These are phyloP conservation scores for Diplazon laetatorius DNA, from an alignment of 2,888 invertebrate species.

Conservation along the genomic window DNA sequence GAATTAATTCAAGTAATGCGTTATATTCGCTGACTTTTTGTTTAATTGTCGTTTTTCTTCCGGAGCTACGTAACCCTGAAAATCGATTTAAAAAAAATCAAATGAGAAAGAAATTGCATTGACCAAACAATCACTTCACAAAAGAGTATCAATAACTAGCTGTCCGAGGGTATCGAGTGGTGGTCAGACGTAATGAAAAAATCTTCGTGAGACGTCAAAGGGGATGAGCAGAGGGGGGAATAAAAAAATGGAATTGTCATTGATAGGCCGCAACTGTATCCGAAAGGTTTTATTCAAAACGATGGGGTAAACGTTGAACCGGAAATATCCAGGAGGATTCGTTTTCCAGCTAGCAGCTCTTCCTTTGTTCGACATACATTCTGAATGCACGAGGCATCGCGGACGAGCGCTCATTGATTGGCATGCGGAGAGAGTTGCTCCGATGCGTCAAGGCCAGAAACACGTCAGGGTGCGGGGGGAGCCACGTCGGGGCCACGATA, in stretches of 20 bases:
- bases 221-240: not conserved
- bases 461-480: slow-evolving; percentile 66
- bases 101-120: not conserved
- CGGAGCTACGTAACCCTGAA: slow-evolving; percentile 19
- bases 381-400: slow-evolving; percentile 41
- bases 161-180: not conserved
- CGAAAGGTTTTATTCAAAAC: slow-evolving; percentile 34
- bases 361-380: slow-evolving; percentile 52
- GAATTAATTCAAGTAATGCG: too few species aligned
- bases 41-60: too few species aligned
- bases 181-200: slow-evolving; percentile 4
- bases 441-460: slow-evolving; percentile 76
- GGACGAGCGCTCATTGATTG: slow-evolving; percentile 68
- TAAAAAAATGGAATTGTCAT: slow-evolving; percentile 33
- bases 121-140: not conserved
- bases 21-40: too few species aligned
- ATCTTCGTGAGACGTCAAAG: not conserved
- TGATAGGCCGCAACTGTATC: slow-evolving; percentile 24
- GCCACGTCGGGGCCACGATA: slow-evolving; percentile 23
- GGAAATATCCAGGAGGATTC: slow-evolving; percentile 50
- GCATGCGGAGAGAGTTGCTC: slow-evolving; percentile 59
- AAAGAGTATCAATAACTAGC: not conserved
- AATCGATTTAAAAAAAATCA: not conserved
- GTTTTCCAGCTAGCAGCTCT: slow-evolving; percentile 21
- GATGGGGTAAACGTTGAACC: slow-evolving; percentile 21